These are phyloP conservation scores for Nomia melanderi DNA, from an alignment of 1,140 invertebrate genomes.

Conservation along the genomic window DNA sequence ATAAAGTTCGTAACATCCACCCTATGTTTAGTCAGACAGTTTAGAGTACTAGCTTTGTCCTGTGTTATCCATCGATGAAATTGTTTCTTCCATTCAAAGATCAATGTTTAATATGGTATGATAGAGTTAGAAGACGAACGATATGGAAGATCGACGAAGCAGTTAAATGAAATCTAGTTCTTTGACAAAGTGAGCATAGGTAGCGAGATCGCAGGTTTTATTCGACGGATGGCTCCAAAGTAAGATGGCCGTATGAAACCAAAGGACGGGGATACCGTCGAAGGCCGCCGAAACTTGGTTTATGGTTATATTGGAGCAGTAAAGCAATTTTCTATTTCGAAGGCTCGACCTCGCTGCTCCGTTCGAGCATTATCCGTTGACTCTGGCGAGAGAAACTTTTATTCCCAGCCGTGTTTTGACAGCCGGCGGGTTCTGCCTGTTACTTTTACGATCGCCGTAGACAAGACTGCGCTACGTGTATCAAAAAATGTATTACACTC, in stretches of 20 bases:
- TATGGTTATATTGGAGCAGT: slow-evolving; percentile 71
- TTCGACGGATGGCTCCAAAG: no score
- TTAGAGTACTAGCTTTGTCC: no score
- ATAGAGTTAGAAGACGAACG: no score
- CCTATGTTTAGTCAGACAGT: no score
- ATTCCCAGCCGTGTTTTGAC: slow-evolving; percentile 72
- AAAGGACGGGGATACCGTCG: slow-evolving; percentile 15
- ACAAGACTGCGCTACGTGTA: not conserved
- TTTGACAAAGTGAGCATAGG: not conserved
- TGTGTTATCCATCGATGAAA: no score
- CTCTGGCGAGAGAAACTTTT: slow-evolving; percentile 56
- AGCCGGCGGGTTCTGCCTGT: slow-evolving; percentile 75
- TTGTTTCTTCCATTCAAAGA: no score
- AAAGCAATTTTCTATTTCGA: slow-evolving; percentile 66
- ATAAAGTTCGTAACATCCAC: no score
- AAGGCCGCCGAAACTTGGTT: slow-evolving; percentile 61
- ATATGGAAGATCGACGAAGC: no score
- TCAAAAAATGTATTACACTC: not conserved
- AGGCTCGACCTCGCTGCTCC: slow-evolving; percentile 7
- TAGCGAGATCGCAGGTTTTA: not conserved
- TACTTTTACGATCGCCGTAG: slow-evolving; percentile 69
- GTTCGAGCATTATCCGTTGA: slow-evolving; percentile 44
- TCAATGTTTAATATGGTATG: no score
- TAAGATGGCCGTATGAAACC: slow-evolving; percentile 16
- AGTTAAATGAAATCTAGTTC: not conserved